Base-by-base conservation (phyloP, 2,888 invertebrate species). In the Scaptomyza flava region DNA sequence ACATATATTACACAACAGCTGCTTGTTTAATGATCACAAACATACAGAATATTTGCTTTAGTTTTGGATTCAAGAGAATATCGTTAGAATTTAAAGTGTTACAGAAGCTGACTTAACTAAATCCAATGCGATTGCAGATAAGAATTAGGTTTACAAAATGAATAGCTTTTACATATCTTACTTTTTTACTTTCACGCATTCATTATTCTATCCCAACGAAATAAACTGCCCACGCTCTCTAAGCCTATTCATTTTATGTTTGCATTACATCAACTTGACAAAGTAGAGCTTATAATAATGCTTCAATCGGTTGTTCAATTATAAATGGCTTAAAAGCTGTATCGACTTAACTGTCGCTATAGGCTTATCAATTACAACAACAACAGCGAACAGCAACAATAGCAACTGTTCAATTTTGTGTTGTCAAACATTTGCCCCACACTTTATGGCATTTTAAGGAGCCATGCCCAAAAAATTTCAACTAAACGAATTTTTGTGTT, bases 401-500 rank as follows among this genome's bases (percentile, higher is more conserved):
- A 36, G 64, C 41, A 64, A 48, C 76, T 64, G 73, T 70, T 87
- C 66, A 73, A 87, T 81, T 81, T 79, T 79, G n/a, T 42, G 68
- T 68, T 67, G 17, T 53, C 71, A 65, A 76, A 73, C 76, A 72
- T 81, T 81, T 75, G 79, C 67, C 68, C 9, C 41, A 59, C 76
- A 81, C 65, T 81, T 81, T 78, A 84, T 78, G 68, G 70, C 68
- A 77, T 83, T 78, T 87, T 81, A 77, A 77, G 84, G 75, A 69
- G 81, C 72, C 69, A 78, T 73, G 70, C 78, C 77, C 36, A 63
- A 76, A 69, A 77, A 76, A 68, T 77, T 77, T 6, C 12, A 50
- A 68, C 77, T 79, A 77, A 81, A 72, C 87, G 79, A 81, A 84
- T 84, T 84, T 81, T 81, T 83, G 67, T 75, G 75, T 48, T 79